Evolutionary conservation across 2,888 invertebrate species (phyloP).

Genomic region (Drosophila rubida): DNA sequence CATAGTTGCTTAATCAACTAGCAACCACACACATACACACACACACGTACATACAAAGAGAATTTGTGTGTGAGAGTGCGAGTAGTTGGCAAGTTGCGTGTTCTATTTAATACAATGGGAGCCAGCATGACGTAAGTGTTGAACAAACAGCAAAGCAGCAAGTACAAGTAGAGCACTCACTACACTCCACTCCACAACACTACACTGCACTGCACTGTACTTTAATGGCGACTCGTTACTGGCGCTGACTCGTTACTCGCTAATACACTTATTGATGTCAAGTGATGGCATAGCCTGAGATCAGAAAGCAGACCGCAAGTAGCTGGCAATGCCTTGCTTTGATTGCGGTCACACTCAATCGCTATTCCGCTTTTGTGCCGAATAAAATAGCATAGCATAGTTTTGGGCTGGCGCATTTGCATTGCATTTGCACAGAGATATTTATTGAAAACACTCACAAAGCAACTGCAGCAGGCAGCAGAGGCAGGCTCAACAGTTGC

Average conservation of each 20-base stretch:
- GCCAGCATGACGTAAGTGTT: constrained; percentile 65
- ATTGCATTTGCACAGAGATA: constrained; percentile 40
- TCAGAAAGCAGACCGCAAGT: constrained; percentile 10
- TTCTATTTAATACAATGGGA: constrained; percentile 67
- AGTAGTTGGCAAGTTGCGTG: constrained; percentile 42
- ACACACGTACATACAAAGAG: constrained; percentile 6
- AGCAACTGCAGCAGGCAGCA: not conserved
- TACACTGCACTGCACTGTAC: not conserved
- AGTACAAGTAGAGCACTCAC: not conserved
- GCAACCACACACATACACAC: constrained; percentile 45
- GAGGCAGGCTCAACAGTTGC: constrained; percentile 32
- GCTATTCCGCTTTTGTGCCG: constrained; percentile 22
- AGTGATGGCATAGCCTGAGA: constrained; percentile 20
- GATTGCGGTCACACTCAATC: constrained; percentile 7
- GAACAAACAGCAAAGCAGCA: constrained; percentile 30
- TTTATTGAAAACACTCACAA: constrained; percentile 40
- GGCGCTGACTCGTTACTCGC: constrained; percentile 1
- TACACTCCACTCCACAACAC: not conserved
- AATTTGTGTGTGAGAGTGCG: constrained; percentile 22
- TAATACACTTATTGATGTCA: constrained; percentile 38
- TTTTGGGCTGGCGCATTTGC: constrained; percentile 36
- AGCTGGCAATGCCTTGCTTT: constrained; percentile 2
- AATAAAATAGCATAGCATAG: constrained; percentile 40
- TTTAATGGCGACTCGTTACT: constrained; percentile 1
- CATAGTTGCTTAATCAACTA: constrained; percentile 76